Evolutionary conservation across 2,113 vertebrate genomes (phyloP).

Genomic region (Casuarius casuarius): DNA sequence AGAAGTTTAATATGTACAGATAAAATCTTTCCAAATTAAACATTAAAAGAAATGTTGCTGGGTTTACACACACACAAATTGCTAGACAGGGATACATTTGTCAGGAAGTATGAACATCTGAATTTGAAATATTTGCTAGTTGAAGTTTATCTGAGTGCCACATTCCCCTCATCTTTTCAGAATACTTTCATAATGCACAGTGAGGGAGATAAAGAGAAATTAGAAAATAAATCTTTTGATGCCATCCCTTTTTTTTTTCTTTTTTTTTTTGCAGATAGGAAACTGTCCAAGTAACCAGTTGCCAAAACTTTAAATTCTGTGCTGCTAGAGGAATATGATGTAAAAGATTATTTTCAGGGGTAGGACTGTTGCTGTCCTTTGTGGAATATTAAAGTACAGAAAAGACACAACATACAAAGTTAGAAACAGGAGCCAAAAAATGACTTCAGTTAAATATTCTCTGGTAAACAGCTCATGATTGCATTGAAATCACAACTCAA

Average conservation of each 20-base stretch:
- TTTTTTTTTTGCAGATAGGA: not conserved
- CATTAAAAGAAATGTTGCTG: not conserved
- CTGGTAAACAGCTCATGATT: not conserved
- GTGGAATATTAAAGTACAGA: not conserved
- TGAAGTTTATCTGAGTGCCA: not conserved
- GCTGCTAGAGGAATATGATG: not conserved
- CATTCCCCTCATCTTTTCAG: not conserved
- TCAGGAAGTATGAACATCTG: not conserved
- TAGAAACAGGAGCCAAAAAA: not conserved
- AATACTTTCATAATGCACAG: not conserved
- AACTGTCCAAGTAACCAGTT: not conserved
- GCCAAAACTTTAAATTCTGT: not conserved
- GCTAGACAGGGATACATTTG: not conserved
- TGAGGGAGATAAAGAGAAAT: not conserved
- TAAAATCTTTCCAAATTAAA: not conserved
- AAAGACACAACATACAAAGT: not conserved
- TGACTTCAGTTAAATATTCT: not conserved
- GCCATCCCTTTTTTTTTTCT: not conserved
- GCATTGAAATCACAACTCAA: not conserved
- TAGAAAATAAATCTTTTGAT: conserved; percentile 18
- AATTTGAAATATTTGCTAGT: not conserved
- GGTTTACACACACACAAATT: not conserved
- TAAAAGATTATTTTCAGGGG: not conserved
- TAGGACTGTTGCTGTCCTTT: not conserved
- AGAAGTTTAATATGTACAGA: not conserved